Conservation (phyloP, 2,113 vertebrate genomes). For the Phaethon lepturus region DNA sequence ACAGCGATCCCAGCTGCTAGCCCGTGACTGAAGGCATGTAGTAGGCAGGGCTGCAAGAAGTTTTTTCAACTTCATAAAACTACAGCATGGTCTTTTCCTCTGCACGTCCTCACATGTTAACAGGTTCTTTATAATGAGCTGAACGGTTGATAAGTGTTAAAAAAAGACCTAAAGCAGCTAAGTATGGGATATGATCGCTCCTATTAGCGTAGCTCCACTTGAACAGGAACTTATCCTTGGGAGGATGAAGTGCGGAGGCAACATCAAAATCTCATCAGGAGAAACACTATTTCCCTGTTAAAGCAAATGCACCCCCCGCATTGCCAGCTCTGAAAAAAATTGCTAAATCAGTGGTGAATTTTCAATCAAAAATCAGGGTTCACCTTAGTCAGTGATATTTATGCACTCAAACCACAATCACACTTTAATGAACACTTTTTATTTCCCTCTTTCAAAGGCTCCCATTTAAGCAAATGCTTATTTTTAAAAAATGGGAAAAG, state of each 20-base stretch:
- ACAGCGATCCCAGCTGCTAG: neutral
- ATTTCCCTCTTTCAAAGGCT: neutral
- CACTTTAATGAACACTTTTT: neutral
- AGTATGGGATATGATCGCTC: neutral
- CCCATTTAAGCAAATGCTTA: neutral
- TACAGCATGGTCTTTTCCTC: neutral
- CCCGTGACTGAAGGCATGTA: accelerated
- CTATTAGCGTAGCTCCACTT: neutral
- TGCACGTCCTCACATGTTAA: neutral
- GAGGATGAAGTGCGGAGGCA: neutral
- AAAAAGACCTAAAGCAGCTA: neutral
- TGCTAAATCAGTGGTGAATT: neutral
- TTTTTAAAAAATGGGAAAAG: neutral
- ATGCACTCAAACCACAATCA: neutral
- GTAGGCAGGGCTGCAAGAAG: neutral
- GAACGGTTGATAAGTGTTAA: neutral
- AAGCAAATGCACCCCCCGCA: accelerated
- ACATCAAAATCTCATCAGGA: neutral
- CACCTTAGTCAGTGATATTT: neutral
- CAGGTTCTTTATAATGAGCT: neutral
- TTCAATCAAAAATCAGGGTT: neutral
- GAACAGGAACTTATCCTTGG: neutral
- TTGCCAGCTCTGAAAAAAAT: neutral
- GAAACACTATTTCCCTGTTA: neutral
- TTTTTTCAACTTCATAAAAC: neutral